Evolutionary conservation across 1,140 invertebrate genomes (phyloP), one percentile per base, ranked within the genome.

Genomic region (Papilio machaon): DNA sequence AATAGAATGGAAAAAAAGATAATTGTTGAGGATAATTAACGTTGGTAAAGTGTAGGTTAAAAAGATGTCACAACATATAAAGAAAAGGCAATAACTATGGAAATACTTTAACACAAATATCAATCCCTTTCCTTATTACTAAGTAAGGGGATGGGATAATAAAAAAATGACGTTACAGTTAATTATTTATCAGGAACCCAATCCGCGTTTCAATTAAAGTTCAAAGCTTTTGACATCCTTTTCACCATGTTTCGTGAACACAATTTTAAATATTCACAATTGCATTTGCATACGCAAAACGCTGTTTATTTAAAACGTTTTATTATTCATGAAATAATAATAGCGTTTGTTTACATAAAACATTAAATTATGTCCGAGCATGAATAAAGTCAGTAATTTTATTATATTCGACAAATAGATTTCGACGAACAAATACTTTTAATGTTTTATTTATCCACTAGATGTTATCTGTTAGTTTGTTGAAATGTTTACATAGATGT

Each of bases 191-290:
- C 49, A 30, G 23, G 23, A 9, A 15, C 49, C 10, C 10, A 0
- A 3, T 15, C 10, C 10, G 2, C 10, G 2, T 52, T 10, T 9
- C 10, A 52, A 52, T 52, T 35, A 15, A 70, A 35, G 11, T 70
- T 13, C 38, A 38, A 38, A 38, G 23, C 30, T 70, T 70, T 70
- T 17, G 13, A 70, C 64, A 15, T 70, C 30, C 30, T 15, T 35
- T 35, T 70, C 11, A 11, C 3, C 17, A 70, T 30, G 23, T 64
- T 58, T 58, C 60, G 19, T 23, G 64, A 15, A 70, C 64, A 35
- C 64, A 35, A 35, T 35, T 70, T 70, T 70, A 70, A 70, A 70
- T 70, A 70, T 70, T 70, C 30, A 35, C 35, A 35, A 70, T 30
- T 38, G 30, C 64, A 35, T 38, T 70, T 70, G 13, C 64, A 70